A percentile compares a stretch with the other conserved stretches of the same genome.
These are phyloP conservation scores for Papilio helenus DNA, from an alignment of 1,140 invertebrate genomes.

Conservation along the genomic window DNA sequence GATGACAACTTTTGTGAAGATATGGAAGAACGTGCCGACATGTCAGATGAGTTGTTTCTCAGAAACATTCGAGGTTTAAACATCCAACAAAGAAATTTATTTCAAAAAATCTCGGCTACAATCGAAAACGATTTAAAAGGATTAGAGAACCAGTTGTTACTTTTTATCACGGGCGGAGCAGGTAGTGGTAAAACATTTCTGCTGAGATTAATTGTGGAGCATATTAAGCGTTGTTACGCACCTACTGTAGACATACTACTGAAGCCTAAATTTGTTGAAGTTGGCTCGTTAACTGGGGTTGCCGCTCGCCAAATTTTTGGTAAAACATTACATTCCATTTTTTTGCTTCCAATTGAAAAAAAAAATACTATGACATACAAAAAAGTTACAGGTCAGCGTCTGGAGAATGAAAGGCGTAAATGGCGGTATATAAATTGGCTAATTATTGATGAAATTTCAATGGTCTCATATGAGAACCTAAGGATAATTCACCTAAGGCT, in stretches of 20 bases:
- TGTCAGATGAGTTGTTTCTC: slow-evolving; percentile 48
- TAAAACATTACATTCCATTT: slow-evolving; percentile 45
- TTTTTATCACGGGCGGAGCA: slow-evolving; percentile 49
- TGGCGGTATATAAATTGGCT: slow-evolving; percentile 44
- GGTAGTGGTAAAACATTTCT: slow-evolving; percentile 48
- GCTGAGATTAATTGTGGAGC: slow-evolving; percentile 53
- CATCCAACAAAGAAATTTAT: slow-evolving; percentile 41
- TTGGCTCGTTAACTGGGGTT: slow-evolving; percentile 50
- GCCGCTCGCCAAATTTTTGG: slow-evolving; percentile 50
- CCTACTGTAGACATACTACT: slow-evolving; percentile 50
- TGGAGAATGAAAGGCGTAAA: slow-evolving; percentile 47
- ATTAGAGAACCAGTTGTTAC: slow-evolving; percentile 26
- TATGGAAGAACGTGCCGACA: slow-evolving; percentile 31
- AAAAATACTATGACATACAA: slow-evolving; percentile 41
- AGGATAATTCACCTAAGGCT: slow-evolving; percentile 25
- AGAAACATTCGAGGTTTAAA: slow-evolving; percentile 36
- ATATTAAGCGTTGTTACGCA: slow-evolving; percentile 48
- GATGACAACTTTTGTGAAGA: slow-evolving; percentile 47
- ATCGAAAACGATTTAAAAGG: slow-evolving; percentile 35
- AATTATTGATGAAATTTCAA: slow-evolving; percentile 53
- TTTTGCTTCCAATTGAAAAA: slow-evolving; percentile 51
- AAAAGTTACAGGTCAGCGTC: slow-evolving; percentile 41
- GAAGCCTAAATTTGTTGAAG: slow-evolving; percentile 48
- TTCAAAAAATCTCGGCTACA: slow-evolving; percentile 28
- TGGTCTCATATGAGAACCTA: slow-evolving; percentile 53